Evolutionary conservation across 2,113 vertebrate species (phyloP).

Genomic region (Agelaius phoeniceus): DNA sequence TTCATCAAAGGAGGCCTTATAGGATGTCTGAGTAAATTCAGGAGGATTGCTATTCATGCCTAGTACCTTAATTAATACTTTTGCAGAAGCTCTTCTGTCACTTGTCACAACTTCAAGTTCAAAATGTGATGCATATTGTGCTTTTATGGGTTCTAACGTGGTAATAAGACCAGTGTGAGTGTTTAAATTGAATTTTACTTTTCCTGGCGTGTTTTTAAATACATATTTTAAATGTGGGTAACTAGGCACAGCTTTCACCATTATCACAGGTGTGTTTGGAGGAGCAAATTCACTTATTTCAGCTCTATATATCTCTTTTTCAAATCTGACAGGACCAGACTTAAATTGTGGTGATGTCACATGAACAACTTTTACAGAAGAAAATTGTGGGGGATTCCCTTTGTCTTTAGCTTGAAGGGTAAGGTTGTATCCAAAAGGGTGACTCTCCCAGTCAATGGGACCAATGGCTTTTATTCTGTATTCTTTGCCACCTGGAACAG

Average conservation of each 20-base stretch:
- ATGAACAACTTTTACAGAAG: conserved; percentile 87
- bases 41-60: conserved; percentile 91
- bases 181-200: conserved; percentile 85
- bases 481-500: conserved; percentile 90
- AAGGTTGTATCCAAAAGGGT: conserved; percentile 93
- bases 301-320: conserved; percentile 88
- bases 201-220: conserved; percentile 84
- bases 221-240: conserved; percentile 86
- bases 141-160: conserved; percentile 84
- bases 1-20: conserved; percentile 91
- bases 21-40: conserved; percentile 89
- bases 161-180: conserved; percentile 90
- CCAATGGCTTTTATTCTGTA: conserved; percentile 90
- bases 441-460: conserved; percentile 88
- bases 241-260: conserved; percentile 86
- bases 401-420: conserved; percentile 97
- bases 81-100: conserved; percentile 85
- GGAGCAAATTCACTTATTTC: conserved; percentile 94
- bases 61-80: conserved; percentile 86
- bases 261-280: conserved; percentile 87
- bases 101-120: conserved; percentile 89
- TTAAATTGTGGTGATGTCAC: conserved; percentile 87
- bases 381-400: conserved; percentile 90
- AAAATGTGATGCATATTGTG: conserved; percentile 78
- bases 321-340: conserved; percentile 86